Evolutionary conservation across 2,797 vertebrate genomes (phyloP), one percentile per base, ranked within the genome.

Genomic region (Bradypus variegatus): DNA sequence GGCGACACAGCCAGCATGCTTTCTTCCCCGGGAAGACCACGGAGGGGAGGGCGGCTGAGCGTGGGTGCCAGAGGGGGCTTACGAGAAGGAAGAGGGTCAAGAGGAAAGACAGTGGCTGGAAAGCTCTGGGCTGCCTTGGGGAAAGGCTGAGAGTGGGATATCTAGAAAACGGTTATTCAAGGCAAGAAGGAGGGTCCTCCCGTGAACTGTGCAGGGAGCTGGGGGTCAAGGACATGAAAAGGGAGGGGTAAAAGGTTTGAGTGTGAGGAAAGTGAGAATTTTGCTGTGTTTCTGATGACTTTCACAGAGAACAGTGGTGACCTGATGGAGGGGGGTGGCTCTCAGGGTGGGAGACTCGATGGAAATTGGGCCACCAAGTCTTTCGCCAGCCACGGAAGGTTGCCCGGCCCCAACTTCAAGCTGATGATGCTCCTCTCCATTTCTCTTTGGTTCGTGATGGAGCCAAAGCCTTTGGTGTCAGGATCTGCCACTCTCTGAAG

Each of bases 1-100:
- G 96, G 95, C 89, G 89, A 94, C 92, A 97, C 70, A 95, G 96
- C 91, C 92, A 96, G 97, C 98, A 98, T 99, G 99, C 98, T 98
- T 97, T 98, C 98, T 98, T 98, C 98, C 98, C 98, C 92, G 78
- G 14, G 76, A 23, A 27, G 75, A 88, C 89, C 38, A 38, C 82
- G 91, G 60, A 72, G 21, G 72, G 92, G 88, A 82, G 94, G 88
- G 55, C 94, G 95, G 92, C 80, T 64, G 67, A 92, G 93, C 91
- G 88, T 1, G 84, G 48, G 78, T 1, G 25, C 85, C 31, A 3
- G 18, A 0, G 38, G 65, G 72, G 41, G 6, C 55, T 7, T 9
- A 12, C 0, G 14, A 13, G 70, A n/a, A 62, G 36, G 15, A 58
- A 38, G 11, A 18, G 45, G n/a, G 50, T 27, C 14, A 4, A 31